Base-by-base conservation (phyloP, 2,797 vertebrate genomes). In the Corythornis leucogaster region DNA sequence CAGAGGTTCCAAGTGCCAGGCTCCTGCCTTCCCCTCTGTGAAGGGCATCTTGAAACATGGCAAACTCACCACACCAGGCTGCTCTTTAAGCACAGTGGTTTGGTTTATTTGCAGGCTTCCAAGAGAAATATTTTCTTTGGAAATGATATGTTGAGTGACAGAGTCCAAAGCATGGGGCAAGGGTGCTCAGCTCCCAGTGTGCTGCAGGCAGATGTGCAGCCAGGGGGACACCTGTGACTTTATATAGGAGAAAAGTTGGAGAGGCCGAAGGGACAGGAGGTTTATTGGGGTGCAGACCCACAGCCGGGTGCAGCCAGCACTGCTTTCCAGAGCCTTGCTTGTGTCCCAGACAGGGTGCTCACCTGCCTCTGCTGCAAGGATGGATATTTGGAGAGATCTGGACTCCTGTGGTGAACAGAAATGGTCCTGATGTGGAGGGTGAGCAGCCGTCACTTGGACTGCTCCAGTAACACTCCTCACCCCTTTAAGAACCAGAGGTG, bases 361-460 rank as follows among this genome's bases (percentile, higher is more conserved):
- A 31, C 20, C 19, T n/a, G 30, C 53, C 12, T 17, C 53, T 18
- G 30, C 17, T 20, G n/a, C 53, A 54, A 19, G 53, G 11, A n/a
- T 57, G 54, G 54, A 20, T 57, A 21, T 57, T 57, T 6, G 6
- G 54, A 20, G n/a, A 31, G 54, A 33, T 31, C 54, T 57, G 53
- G 33, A 2, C n/a, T 9, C 0, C 15, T 43, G 16, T 8, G 81
- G n/a, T 7, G 57, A 46, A 28, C 5, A 19, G 51, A 10, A 69
- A 42, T 0, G 1, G 51, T 9, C 4, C 51, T 1, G 7, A 9
- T 4, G 0, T 4, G 55, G 31, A 7, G 28, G 26, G 43, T 2
- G 9, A n/a, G 28, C 2, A 2, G 35, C 30, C 26, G 2, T 19
- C 20, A 5, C 30, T 50, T 12, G 38, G 35, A 40, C 22, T 11